Evolutionary conservation across 1,140 invertebrate species (phyloP).

Genomic region (Drosophila pallidifrons): DNA sequence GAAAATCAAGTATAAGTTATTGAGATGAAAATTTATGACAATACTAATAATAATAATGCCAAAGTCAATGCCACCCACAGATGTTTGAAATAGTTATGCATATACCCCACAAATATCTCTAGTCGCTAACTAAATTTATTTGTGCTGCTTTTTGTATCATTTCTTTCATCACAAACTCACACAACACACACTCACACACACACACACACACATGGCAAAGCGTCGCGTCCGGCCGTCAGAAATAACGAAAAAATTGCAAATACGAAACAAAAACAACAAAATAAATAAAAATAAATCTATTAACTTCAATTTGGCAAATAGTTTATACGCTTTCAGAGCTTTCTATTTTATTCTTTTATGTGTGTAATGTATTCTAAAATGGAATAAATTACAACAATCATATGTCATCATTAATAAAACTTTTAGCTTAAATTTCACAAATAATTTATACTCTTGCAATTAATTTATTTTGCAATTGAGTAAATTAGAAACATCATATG

Average conservation of each 20-base stretch:
- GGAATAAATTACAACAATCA: neutral
- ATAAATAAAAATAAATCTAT: constrained; percentile 26
- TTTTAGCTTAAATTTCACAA: neutral
- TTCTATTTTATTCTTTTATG: no score
- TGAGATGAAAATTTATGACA: constrained; percentile 47
- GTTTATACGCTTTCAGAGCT: neutral
- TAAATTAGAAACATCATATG: neutral
- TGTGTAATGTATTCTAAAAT: neutral
- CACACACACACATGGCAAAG: constrained; percentile 5
- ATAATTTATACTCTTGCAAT: no score
- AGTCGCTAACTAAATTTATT: constrained; percentile 63
- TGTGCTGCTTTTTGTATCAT: constrained; percentile 64
- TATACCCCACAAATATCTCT: constrained; percentile 41
- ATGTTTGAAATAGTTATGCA: constrained; percentile 44
- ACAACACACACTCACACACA: constrained; percentile 36
- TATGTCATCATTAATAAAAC: neutral
- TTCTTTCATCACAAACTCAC: constrained; percentile 62
- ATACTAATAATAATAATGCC: constrained; percentile 52
- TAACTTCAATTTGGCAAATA: neutral
- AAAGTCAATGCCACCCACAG: constrained; percentile 59
- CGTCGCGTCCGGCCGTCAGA: constrained; percentile 58
- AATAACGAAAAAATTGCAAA: constrained; percentile 39
- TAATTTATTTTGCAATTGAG: neutral
- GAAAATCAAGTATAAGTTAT: constrained; percentile 38
- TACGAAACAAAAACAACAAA: constrained; percentile 51